A percentile compares a stretch with the other conserved stretches of the same genome.
Evolutionary conservation across 2,113 vertebrate species (phyloP).

Genomic region (Donacobius atricapilla): DNA sequence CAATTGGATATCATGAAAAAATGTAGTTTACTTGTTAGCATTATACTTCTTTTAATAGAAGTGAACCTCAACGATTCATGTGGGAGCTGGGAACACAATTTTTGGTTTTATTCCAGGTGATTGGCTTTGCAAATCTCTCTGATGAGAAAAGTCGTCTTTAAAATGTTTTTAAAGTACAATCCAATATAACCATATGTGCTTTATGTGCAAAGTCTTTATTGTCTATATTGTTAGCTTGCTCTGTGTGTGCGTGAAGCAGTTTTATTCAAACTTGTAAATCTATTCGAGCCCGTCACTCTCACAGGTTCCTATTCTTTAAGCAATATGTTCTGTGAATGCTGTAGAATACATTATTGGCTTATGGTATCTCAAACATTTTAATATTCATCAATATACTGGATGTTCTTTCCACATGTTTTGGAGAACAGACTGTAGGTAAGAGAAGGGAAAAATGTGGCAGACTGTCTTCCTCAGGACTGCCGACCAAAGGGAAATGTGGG

Average conservation of each 20-base stretch:
- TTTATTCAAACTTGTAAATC: not conserved
- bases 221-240: not conserved
- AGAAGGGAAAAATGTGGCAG: not conserved
- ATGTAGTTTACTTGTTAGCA: not conserved
- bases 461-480: not conserved
- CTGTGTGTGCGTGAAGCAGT: not conserved
- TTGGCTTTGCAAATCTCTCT: not conserved
- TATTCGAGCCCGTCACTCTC: not conserved
- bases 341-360: not conserved
- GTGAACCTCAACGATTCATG: not conserved
- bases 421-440: not conserved
- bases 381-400: not conserved
- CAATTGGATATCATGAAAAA: not conserved
- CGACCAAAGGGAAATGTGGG: not conserved
- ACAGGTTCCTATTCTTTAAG: not conserved
- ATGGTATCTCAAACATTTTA: not conserved
- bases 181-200: not conserved
- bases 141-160: not conserved
- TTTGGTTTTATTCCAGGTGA: not conserved
- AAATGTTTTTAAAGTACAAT: not conserved
- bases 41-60: not conserved
- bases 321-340: not conserved
- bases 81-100: not conserved
- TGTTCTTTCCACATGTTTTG: not conserved
- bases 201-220: not conserved